Conservation (phyloP, 1,140 invertebrate species). For the Aphidius ervi region DNA sequence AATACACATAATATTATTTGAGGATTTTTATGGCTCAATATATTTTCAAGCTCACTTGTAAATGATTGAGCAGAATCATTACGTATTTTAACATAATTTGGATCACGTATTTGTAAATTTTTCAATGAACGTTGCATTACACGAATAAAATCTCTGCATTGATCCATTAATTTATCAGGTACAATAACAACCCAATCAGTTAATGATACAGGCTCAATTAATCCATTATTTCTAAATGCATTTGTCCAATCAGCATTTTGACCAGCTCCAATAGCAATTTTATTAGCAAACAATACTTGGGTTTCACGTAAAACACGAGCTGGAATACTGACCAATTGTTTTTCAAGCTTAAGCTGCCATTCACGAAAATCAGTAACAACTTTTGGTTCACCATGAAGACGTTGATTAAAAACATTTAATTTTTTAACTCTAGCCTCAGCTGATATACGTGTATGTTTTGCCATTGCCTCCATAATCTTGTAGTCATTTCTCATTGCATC, state of each 20-base stretch:
- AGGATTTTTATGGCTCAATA: conserved; percentile 54
- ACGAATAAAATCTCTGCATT: conserved; percentile 26
- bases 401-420: conserved; percentile 57
- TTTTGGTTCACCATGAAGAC: conserved; percentile 52
- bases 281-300: conserved; percentile 52
- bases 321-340: conserved; percentile 54
- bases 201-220: conserved; percentile 36
- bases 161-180: background rate
- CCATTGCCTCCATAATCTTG: conserved; percentile 60
- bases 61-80: conserved; percentile 38
- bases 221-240: conserved; percentile 51
- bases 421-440: conserved; percentile 60
- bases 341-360: conserved; percentile 62
- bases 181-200: conserved; percentile 31
- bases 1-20: conserved; percentile 66
- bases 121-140: conserved; percentile 41
- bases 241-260: conserved; percentile 62
- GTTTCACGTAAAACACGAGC: conserved; percentile 38
- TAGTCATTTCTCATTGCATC: conserved; percentile 59
- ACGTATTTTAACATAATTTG: conserved; percentile 17
- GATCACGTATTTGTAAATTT: conserved; percentile 46
- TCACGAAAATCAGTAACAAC: conserved; percentile 56
- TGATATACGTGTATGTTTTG: conserved; percentile 61
- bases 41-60: conserved; percentile 54
- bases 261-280: conserved; percentile 22